These are phyloP conservation scores for Carettochelys insculpta DNA, from an alignment of 2,113 vertebrate species.

Conservation along the genomic window DNA sequence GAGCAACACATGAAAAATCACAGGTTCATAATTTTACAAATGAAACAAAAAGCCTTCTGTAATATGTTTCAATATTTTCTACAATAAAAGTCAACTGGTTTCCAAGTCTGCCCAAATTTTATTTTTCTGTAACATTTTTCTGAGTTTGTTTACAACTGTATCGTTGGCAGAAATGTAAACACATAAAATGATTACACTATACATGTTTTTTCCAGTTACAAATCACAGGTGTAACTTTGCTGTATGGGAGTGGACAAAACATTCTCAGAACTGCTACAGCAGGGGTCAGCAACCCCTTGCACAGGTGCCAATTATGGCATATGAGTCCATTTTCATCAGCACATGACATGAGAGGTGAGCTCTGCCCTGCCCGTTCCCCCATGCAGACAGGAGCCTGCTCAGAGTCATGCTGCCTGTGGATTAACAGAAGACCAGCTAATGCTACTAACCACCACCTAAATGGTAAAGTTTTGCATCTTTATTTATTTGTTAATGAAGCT, in stretches of 20 bases:
- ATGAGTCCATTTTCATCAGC: too few relatives aligned
- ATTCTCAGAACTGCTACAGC: neutral
- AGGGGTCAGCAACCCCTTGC: too few relatives aligned
- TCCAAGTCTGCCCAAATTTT: neutral
- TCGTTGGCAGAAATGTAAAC: neutral
- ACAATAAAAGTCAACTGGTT: neutral
- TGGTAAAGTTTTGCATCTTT: too few relatives aligned
- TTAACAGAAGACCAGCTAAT: too few relatives aligned
- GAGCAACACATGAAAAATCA: slow-evolving; percentile 62
- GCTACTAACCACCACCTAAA: too few relatives aligned
- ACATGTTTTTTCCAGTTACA: neutral
- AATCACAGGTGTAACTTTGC: neutral
- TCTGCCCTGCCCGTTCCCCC: too few relatives aligned
- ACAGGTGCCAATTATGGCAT: too few relatives aligned
- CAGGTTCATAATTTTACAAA: slow-evolving; percentile 32
- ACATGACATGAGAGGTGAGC: too few relatives aligned
- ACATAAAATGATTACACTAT: neutral
- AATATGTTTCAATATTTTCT: neutral
- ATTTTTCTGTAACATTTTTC: neutral
- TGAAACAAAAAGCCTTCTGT: slow-evolving; percentile 39
- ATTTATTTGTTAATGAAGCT: too few relatives aligned
- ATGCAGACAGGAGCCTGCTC: too few relatives aligned
- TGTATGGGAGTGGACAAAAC: neutral
- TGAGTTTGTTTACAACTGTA: neutral
- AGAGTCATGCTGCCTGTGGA: too few relatives aligned